Conservation (phyloP, 1,140 invertebrate genomes). For the Chrysoperla carnea region DNA sequence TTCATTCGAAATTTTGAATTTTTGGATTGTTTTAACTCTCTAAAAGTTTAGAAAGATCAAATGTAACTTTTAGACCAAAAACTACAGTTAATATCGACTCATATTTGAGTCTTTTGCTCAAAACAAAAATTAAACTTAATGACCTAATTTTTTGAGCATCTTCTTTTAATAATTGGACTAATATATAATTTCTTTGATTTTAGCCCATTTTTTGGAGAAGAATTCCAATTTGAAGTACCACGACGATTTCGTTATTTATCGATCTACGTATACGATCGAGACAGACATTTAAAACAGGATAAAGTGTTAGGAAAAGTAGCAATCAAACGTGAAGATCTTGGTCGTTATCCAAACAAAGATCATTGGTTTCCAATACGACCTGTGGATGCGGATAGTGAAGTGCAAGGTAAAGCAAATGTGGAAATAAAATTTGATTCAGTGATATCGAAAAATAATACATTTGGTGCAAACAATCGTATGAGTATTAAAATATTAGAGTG, state of each 20-base stretch:
- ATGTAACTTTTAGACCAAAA: no score
- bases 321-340: slow-evolving; percentile 68
- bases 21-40: no score
- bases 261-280: slow-evolving; percentile 71
- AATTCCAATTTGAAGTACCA: slow-evolving; percentile 84
- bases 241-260: slow-evolving; percentile 72
- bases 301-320: slow-evolving; percentile 79
- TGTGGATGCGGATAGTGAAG: slow-evolving; percentile 74
- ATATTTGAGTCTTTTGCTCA: no score
- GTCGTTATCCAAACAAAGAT: slow-evolving; percentile 74
- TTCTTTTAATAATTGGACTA: neutral
- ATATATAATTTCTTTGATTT: slow-evolving; percentile 11
- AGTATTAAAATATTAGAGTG: slow-evolving; percentile 58
- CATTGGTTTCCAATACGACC: slow-evolving; percentile 78
- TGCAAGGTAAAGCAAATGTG: slow-evolving; percentile 68
- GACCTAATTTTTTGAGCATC: no score
- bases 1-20: no score
- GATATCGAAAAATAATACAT: slow-evolving; percentile 7
- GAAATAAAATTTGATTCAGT: slow-evolving; percentile 38
- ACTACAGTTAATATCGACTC: no score
- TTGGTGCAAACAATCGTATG: slow-evolving; percentile 20
- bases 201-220: slow-evolving; percentile 83
- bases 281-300: slow-evolving; percentile 62
- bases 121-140: no score
- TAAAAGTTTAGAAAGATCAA: no score